These are phyloP conservation scores for Marmota flaviventris DNA, from an alignment of 2,113 vertebrate genomes.

Conservation along the genomic window DNA sequence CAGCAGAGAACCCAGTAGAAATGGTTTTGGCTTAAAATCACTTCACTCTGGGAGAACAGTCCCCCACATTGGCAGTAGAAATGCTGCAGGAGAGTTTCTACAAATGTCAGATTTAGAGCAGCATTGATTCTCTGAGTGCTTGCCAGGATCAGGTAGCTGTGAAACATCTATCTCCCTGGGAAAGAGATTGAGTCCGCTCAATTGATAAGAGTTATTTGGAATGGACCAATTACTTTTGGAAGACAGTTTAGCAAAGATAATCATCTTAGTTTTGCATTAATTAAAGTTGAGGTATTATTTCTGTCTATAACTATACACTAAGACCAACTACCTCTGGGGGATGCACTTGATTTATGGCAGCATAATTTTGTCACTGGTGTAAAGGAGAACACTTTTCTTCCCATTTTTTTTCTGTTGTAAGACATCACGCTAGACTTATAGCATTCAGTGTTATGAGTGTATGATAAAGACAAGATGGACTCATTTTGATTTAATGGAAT, in stretches of 20 bases:
- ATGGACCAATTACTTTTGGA: background rate
- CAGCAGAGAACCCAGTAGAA: background rate
- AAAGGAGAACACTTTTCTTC: background rate
- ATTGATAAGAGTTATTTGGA: slow-evolving; percentile 2
- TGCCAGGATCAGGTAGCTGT: background rate
- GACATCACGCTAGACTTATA: background rate
- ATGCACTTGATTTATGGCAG: background rate
- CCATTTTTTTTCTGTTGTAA: slow-evolving; percentile 34
- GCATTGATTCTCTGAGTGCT: background rate
- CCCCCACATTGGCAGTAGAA: background rate
- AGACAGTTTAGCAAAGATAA: background rate
- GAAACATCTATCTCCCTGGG: background rate
- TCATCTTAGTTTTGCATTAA: slow-evolving; percentile 23
- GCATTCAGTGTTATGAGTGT: background rate
- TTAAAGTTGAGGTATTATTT: slow-evolving; percentile 14
- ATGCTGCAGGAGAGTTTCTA: background rate
- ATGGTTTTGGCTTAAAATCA: background rate
- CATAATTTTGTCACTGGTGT: background rate
- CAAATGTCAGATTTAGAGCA: background rate
- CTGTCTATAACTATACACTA: background rate
- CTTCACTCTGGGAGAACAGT: background rate
- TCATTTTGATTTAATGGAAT: background rate
- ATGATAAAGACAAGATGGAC: background rate
- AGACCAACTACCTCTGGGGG: background rate
- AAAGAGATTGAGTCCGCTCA: background rate